Percentiles rank a stretch among this genome's conserved stretches.
These are phyloP conservation scores for Rhyacophila evoluta DNA, from an alignment of 2,888 invertebrate genomes.

Conservation along the genomic window DNA sequence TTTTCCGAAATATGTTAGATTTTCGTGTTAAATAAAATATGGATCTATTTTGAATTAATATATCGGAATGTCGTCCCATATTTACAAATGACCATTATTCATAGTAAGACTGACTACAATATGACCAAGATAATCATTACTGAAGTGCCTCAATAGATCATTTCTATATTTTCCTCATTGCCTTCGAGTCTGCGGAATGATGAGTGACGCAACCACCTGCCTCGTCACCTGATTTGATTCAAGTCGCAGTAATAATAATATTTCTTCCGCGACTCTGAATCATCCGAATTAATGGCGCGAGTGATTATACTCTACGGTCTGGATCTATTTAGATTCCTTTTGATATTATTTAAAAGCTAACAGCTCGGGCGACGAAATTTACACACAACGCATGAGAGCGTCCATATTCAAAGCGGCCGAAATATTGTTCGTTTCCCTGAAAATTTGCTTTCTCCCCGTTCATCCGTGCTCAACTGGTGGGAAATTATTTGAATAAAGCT, in stretches of 20 bases:
- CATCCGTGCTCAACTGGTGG: no score
- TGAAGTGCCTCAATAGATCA: no score
- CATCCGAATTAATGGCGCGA: neutral
- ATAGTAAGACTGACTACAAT: no score
- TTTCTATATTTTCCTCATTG: neutral
- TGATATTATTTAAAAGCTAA: neutral
- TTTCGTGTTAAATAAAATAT: no score
- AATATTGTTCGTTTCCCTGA: neutral
- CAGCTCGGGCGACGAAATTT: neutral
- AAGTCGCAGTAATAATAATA: neutral
- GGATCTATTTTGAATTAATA: no score
- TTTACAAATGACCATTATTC: no score
- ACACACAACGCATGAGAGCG: neutral
- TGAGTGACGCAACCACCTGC: constrained; percentile 14
- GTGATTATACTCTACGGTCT: neutral
- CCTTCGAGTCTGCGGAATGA: neutral
- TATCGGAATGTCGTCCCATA: no score
- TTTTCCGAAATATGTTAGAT: no score
- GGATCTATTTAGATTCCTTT: constrained; percentile 1
- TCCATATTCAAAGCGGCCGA: neutral
- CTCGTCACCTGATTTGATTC: neutral
- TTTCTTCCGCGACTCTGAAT: neutral
- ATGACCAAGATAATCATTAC: no score
- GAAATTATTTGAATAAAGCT: no score
- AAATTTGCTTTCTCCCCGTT: neutral